Evolutionary conservation across 2,888 invertebrate genomes (phyloP), one percentile per base, ranked within the genome.

Genomic region (Diarsia dahlii): DNA sequence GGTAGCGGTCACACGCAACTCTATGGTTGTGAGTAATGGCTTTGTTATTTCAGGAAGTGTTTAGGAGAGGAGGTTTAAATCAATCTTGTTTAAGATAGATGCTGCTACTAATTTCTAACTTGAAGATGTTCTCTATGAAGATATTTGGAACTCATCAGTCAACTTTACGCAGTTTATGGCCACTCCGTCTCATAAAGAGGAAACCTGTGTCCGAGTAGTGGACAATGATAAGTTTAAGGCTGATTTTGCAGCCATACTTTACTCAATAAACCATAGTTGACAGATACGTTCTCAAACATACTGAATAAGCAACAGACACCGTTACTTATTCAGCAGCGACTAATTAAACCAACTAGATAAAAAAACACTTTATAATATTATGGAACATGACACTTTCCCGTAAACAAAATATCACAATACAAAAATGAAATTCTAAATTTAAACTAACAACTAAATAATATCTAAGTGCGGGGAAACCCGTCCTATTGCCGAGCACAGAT

Each of bases 401-500:
- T 15, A 23, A 46, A 50, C 15, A 60, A 52, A 46, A 20, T n/a
- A 46, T 64, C 28, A 39, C 28, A 8, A 0, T 62, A 23, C 13
- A 45, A 18, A 67, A 81, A 80, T 45, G 45, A 1, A 63, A 12
- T 75, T 67, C 56, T 58, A 75, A 67, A 64, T 52, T 81, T 81
- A 65, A 50, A 74, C 13, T 8, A 23, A 52, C n/a, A 63, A 74
- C 52, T 34, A 75, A 45, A 23, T 50, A 45, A 23, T 45, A 56
- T 63, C 50, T 50, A 18, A 81, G 71, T 74, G 72, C 71, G 88
- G 87, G 87, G 86, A 88, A 80, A 75, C 87, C 87, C 88, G 82
- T 82, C 48, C 62, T 60, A 76, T 74, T 76, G 46, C 54, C 63
- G 60, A 68, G 71, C 70, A 73, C 67, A 81, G 69, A 81, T 86